Base-by-base conservation (phyloP, 2,113 vertebrate genomes). In the Larimichthys polyactis region DNA sequence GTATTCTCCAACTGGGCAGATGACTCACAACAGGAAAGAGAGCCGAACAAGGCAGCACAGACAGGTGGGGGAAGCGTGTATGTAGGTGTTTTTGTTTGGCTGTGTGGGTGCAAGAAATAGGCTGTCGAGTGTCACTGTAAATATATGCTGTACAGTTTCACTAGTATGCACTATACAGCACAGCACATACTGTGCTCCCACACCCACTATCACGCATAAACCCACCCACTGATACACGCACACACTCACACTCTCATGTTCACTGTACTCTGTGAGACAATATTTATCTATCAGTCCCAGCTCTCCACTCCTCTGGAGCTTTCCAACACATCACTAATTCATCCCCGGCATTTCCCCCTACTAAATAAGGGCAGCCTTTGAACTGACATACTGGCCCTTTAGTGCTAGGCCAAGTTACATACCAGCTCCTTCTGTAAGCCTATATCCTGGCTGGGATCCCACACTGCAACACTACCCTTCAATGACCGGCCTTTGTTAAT, bases 51-150 rank as follows among this genome's bases (percentile, higher is more conserved):
- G 79, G 66, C 84, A 72, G 66, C 48, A 67, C 59, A 81, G 82
- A 86, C 84, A 90, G 85, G 87, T 86, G 84, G 80, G 77, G 55
- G 76, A 75, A 67, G 78, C 84, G 85, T 78, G 77, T 43, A 66
- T 75, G 86, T 87, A 82, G 85, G 90, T 87, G 90, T 90, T 88
- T 90, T 87, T 91, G 85, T 92, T 90, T 90, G 78, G 68, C 29
- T 64, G 82, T 70, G 90, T 90, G 82, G 87, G 89, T 85, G 83
- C 76, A 82, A 88, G 82, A 79, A 85, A 90, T 76, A 87, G 82
- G 55, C 73, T 77, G 73, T 79, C 14, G 77, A 87, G 75, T 84
- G 75, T 88, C 80, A 88, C 74, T 75, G 85, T 87, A 86, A 87
- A 87, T 86, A 84, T 81, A 79, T 72, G 57, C 62, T 71, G 65